Evolutionary conservation across 2,113 vertebrate species (phyloP).

Genomic region (Chlorocebus sabaeus): DNA sequence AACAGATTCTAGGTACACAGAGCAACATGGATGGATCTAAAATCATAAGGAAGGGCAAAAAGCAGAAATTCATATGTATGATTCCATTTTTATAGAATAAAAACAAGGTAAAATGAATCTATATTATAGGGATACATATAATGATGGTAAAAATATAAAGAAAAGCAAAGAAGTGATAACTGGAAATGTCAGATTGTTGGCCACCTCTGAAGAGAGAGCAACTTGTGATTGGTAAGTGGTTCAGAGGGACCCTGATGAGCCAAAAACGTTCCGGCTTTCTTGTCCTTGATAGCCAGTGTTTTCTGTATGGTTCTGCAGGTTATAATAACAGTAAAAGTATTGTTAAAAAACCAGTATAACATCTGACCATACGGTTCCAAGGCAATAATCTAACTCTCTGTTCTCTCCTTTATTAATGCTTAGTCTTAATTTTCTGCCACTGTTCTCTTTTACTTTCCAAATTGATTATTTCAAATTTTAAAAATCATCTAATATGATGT

Average conservation of each 20-base stretch:
- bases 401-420: not conserved
- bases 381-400: not conserved
- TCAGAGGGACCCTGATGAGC: too few relatives aligned
- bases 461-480: conserved; percentile 26
- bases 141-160: not conserved
- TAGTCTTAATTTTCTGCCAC: not conserved
- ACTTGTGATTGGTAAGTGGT: not conserved
- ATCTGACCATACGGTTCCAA: not conserved
- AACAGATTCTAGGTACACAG: not conserved
- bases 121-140: not conserved
- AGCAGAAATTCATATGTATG: not conserved
- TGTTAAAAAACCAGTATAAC: not conserved
- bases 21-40: not conserved
- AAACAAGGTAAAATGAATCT: not conserved
- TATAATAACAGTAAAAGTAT: not conserved
- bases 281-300: not conserved
- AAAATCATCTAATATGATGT: conserved; percentile 1
- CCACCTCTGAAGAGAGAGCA: not conserved
- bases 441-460: not conserved
- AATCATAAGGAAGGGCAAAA: not conserved
- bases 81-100: not conserved
- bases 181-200: not conserved
- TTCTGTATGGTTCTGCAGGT: not conserved
- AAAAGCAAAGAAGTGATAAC: not conserved
- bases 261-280: not conserved